phyloP scores from a whole-genome alignment of 2,888 invertebrate species.

The Coelinius sp. region DNA sequence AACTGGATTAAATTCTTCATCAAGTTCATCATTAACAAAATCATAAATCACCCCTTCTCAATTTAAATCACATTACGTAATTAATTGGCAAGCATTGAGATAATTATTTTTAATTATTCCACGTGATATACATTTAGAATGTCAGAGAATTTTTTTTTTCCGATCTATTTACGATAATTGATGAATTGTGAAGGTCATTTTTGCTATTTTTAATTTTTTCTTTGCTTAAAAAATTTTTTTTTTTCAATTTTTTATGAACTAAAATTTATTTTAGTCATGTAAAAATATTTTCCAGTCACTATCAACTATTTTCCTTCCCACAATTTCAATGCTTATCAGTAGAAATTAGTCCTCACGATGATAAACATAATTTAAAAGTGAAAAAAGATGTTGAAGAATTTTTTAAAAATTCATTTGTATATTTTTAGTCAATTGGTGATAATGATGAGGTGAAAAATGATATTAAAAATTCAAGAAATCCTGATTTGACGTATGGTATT shows the following conservation, averaged over 20 bases:
- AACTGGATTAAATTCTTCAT: background rate
- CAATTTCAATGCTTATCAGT: too few species aligned
- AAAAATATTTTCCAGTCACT: too few species aligned
- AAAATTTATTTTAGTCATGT: too few species aligned
- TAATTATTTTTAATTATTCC: background rate
- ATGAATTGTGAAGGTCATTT: too few species aligned
- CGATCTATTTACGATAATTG: background rate
- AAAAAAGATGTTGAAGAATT: background rate
- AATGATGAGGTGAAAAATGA: constrained; percentile 71
- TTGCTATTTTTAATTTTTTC: too few species aligned
- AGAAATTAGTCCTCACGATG: too few species aligned
- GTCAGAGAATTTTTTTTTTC: background rate
- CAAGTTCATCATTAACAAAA: background rate
- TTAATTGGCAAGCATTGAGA: background rate
- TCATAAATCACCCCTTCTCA: too few species aligned
- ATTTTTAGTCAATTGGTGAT: constrained; percentile 43
- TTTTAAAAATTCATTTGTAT: background rate
- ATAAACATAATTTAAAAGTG: background rate
- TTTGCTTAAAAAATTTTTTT: too few species aligned
- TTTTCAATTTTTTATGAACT: too few species aligned
- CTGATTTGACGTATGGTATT: constrained; percentile 78
- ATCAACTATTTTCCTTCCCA: too few species aligned
- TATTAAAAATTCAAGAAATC: constrained; percentile 65
- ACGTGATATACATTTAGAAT: background rate
- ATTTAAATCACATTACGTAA: background rate